Conservation (phyloP, 1,140 invertebrate species). For the Metopolophium dirhodum region DNA sequence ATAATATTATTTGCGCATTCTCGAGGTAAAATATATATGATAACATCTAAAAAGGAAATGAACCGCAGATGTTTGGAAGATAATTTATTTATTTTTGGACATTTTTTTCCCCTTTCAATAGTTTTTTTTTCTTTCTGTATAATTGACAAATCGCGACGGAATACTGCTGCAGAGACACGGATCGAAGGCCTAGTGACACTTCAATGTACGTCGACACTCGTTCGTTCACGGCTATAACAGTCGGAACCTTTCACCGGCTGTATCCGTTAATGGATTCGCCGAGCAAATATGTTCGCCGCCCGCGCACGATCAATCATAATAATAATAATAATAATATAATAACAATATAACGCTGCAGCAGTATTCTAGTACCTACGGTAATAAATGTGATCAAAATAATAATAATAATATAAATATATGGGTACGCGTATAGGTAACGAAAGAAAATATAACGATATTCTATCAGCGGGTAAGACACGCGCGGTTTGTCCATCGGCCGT, state of each 20-base stretch:
- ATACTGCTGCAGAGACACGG: background rate
- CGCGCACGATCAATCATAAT: conserved; percentile 11
- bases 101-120: background rate
- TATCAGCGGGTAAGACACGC: background rate
- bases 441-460: background rate
- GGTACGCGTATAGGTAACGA: background rate
- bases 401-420: background rate
- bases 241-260: conserved; percentile 36
- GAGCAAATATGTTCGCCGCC: background rate
- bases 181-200: conserved; percentile 40
- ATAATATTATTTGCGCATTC: background rate
- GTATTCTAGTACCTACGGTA: background rate
- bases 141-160: background rate
- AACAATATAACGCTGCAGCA: background rate
- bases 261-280: conserved; percentile 38
- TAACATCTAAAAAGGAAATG: background rate
- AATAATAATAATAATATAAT: conserved; percentile 20
- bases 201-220: conserved; percentile 4
- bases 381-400: background rate
- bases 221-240: conserved; percentile 17
- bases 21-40: background rate
- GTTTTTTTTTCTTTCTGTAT: background rate
- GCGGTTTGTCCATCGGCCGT: background rate
- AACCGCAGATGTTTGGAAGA: background rate
- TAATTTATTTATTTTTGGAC: background rate